Evolutionary conservation across 2,888 invertebrate species (phyloP), one percentile per base, ranked within the genome.

Genomic region (Philereme transversata): DNA sequence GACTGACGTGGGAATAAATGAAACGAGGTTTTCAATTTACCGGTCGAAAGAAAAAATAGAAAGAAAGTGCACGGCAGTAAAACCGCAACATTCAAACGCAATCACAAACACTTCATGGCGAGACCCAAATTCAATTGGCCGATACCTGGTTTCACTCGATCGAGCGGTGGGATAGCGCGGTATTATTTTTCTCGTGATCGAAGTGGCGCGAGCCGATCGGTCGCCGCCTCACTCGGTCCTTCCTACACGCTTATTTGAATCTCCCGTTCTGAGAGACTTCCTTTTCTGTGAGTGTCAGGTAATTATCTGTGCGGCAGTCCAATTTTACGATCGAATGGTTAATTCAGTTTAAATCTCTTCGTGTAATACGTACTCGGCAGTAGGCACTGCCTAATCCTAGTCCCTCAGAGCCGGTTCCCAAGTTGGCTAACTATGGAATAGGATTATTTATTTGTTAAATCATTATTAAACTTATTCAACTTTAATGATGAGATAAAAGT

Each of bases 241-340:
- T 84, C 86, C 78, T 81, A 82, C 75, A 87, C 90, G 89, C 84
- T 87, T 90, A 91, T 91, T 90, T 90, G 90, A 90, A 90, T 90
- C 88, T 83, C 80, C 82, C 86, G 22, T 86, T 86, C 88, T 84
- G 82, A 86, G 85, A 82, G 88, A 87, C 85, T 89, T 90, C 90
- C 90, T 92, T 88, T 88, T 86, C 91, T 92, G 92, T 91, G 91
- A 91, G 91, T 92, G 92, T 92, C 92, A 92, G 91, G 90, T 92
- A 92, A 92, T 92, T 92, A 92, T 92, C 91, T 91, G 87, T 90
- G 91, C 90, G 91, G 91, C 90, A 89, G 91, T 90, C 89, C 92
- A 92, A 91, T 92, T 92, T 92, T 92, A 90, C 91, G 89, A 90
- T 90, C 89, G 91, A 92, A 90, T 83, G 90, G 90, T 87, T 90